phyloP scores from a whole-genome alignment of 1,140 invertebrate species.

The Euwallacea similis region DNA sequence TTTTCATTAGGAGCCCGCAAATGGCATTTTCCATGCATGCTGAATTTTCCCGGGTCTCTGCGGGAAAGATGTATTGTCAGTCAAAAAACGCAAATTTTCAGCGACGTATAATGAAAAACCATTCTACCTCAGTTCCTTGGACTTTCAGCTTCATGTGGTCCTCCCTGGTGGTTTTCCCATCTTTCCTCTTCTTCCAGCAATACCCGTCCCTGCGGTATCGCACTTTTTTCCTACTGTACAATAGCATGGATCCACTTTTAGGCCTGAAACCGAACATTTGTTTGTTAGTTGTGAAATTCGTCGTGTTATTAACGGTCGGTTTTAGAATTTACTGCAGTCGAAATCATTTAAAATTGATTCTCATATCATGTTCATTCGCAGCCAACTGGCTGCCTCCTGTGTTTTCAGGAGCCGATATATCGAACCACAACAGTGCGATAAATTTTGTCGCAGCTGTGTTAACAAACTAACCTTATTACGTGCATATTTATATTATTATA shows the following conservation, averaged over 20 bases:
- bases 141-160: slow-evolving; percentile 99
- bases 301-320: neutral
- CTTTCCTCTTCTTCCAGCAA: slow-evolving; percentile 98
- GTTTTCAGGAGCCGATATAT: neutral
- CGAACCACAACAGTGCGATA: slow-evolving; percentile 1
- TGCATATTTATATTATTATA: no score
- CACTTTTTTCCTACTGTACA: slow-evolving; percentile 95
- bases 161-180: slow-evolving; percentile 96
- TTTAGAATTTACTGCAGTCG: no score
- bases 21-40: no score
- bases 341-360: neutral
- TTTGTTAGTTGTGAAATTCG: neutral
- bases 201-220: slow-evolving; percentile 95
- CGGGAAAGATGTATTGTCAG: neutral
- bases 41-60: no score
- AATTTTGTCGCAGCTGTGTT: slow-evolving; percentile 4
- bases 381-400: neutral
- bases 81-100: neutral
- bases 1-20: no score
- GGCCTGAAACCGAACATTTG: slow-evolving; percentile 63
- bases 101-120: neutral
- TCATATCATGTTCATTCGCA: slow-evolving; percentile 6
- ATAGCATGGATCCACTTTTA: slow-evolving; percentile 94
- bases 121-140: slow-evolving; percentile 83
- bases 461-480: neutral